Evolutionary conservation across 2,888 invertebrate species (phyloP), one percentile per base, ranked within the genome.

Genomic region (Himalopsyche tibetana): DNA sequence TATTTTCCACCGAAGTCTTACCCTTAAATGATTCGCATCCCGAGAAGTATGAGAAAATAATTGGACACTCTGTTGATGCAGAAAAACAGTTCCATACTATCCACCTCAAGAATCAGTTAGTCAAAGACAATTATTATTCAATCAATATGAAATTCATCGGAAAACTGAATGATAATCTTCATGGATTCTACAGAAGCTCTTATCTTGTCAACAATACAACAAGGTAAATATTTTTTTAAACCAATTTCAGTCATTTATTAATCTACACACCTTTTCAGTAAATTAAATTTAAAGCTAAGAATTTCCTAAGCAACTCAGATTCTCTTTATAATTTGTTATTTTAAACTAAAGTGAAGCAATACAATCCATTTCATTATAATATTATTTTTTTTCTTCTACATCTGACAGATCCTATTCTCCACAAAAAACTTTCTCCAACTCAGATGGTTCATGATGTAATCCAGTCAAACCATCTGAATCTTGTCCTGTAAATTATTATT

Each of bases 121-220:
- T 92, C 88, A 92, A 91, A 17, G 95, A 95, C 17, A 92, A 92
- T 80, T 93, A 94, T 88, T 97, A 97, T 90, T 91, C 94, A 83
- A 90, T 98, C 88, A 92, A 94, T 89, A 95, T 97, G 87, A 94
- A 94, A 82, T 98, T 95, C 90, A 92, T 93, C 6, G 98, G 97
- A 0, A 92, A 94, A 87, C 92, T 98, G 83, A 96, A 96, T 90
- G 96, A 97, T 90, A 94, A 95, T 89, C 92, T 97, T 55, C 95
- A 96, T 89, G 97, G 97, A 79, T 97, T 97, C 91, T 97, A 97
- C 90, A 94, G 96, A 89, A 97, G 97, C 91, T 96, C 96, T 0
- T 97, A 97, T 91, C 93, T 93, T 89, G 94, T 94, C 88, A 94
- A 94, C 88, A 95, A 95, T 89, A 92, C 95, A 85, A 96, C 94